Base-by-base conservation (phyloP, 2,888 invertebrate genomes). In the Atrina japonica region DNA sequence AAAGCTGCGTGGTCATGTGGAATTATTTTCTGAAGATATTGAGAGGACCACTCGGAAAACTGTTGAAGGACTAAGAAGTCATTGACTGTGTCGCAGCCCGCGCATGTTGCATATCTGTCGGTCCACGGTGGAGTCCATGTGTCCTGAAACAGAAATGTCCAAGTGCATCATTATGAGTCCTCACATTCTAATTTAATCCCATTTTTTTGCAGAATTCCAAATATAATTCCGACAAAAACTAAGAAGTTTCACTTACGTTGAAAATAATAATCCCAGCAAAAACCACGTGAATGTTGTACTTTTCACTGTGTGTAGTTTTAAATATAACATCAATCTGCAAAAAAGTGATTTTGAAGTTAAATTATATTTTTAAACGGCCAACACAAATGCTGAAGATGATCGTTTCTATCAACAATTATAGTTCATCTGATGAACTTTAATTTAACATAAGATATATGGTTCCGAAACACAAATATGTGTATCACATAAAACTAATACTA, bases 1-100 rank as follows among this genome's bases (percentile, higher is more conserved):
- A 69, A 27, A 23, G 69, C 25, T 1, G 69, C 69, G 27, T 69
- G 69, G 29, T 69, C 69, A 45, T 69, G 69, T 29, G 45, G 40
- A 29, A 66, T 47, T 21, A 66, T 49, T 6, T 49, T 45, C 27
- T 30, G 47, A 6, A 66, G 27, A 29, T 47, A 56, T 23, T 53
- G 27, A 27, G 21, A 29, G n/a, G 56, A 45, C 66, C 66, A 66
- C 35, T 66, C 56, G 21, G 66, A 66, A 30, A 66, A 66, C 18
- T 53, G 40, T 29, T 35, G 25, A 16, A 67, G 52, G 11, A 52
- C 60, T 27, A 49, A 21, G 40, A 60, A 53, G 18, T 67, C 60
- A 45, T 67, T 52, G 1, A 67, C 67, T 43, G 53, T 67, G 35
- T 67, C 45, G 60, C 67, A 67, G n/a, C 56, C 60, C 27, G 67